These are phyloP conservation scores for Liasis olivaceus DNA, from an alignment of 2,797 vertebrate species.

Conservation along the genomic window DNA sequence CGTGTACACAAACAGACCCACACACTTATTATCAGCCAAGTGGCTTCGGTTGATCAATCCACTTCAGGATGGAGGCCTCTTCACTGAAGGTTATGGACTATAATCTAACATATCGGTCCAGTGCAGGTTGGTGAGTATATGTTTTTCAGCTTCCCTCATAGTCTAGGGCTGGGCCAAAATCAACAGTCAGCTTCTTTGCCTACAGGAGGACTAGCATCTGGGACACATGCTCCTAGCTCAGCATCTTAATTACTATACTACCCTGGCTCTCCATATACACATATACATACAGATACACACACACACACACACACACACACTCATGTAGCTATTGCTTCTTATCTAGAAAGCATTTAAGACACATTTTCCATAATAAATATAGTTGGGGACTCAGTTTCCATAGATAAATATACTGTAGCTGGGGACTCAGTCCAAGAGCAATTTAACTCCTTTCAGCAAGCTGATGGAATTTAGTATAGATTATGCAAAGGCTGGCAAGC, in stretches of 20 bases:
- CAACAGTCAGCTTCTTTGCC: not conserved
- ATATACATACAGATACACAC: not conserved
- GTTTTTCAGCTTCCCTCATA: not conserved
- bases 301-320: not conserved
- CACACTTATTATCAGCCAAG: too few relatives aligned
- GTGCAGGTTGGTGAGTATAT: not conserved
- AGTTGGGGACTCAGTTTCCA: not conserved
- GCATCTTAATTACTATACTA: not conserved
- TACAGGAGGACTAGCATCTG: not conserved
- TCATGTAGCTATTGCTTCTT: not conserved
- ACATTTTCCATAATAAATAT: not conserved
- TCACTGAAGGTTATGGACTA: too few relatives aligned
- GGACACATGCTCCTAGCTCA: not conserved
- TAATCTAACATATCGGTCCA: too few relatives aligned
- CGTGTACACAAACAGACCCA: too few relatives aligned
- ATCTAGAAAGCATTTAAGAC: not conserved
- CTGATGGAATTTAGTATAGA: not conserved
- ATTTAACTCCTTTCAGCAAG: not conserved
- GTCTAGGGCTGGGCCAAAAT: not conserved
- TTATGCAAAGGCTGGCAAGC: not conserved
- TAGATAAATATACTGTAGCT: not conserved
- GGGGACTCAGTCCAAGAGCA: not conserved
- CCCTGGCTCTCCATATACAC: not conserved
- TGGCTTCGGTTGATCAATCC: too few relatives aligned
- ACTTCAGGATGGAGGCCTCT: too few relatives aligned